A percentile compares a stretch with the other conserved stretches of the same genome.
These are phyloP conservation scores for Poeciliopsis presidionis DNA, from an alignment of 2,797 vertebrate genomes.

Conservation along the genomic window DNA sequence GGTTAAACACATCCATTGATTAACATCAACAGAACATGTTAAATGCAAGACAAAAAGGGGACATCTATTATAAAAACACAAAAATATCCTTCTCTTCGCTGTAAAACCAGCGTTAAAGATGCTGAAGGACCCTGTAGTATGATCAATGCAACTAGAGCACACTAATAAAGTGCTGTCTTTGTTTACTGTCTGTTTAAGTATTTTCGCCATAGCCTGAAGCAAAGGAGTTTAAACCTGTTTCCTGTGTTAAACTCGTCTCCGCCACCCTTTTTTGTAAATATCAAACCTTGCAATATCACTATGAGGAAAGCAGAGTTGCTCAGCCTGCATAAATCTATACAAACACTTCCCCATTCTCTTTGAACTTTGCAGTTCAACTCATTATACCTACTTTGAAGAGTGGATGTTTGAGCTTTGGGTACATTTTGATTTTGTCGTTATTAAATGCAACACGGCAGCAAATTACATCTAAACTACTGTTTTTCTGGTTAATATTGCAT, in stretches of 20 bases:
- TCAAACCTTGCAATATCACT: constrained; percentile 79
- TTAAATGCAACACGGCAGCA: constrained; percentile 80
- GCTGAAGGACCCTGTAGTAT: constrained; percentile 8
- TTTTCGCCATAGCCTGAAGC: constrained; percentile 69
- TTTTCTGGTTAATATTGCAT: constrained; percentile 78
- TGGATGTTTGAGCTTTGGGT: constrained; percentile 72
- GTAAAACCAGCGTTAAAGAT: constrained; percentile 40
- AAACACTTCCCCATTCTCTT: constrained; percentile 84
- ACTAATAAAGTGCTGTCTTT: constrained; percentile 41
- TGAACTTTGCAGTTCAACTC: constrained; percentile 79
- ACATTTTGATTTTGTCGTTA: constrained; percentile 81
- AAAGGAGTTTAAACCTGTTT: constrained; percentile 79
- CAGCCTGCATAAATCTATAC: constrained; percentile 70
- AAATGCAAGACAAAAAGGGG: constrained; percentile 24
- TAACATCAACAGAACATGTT: constrained; percentile 45
- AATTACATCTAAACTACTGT: constrained; percentile 76
- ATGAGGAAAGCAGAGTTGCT: constrained; percentile 70
- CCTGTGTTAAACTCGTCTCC: constrained; percentile 80
- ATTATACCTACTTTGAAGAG: constrained; percentile 83
- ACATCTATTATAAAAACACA: constrained; percentile 7
- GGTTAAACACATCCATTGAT: constrained; percentile 23
- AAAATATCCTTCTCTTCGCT: constrained; percentile 26
- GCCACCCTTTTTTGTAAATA: constrained; percentile 81
- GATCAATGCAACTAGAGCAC: constrained; percentile 23
- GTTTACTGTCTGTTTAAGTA: constrained; percentile 38